Evolutionary conservation across 2,888 invertebrate genomes (phyloP).

Genomic region (Norana najaformis): DNA sequence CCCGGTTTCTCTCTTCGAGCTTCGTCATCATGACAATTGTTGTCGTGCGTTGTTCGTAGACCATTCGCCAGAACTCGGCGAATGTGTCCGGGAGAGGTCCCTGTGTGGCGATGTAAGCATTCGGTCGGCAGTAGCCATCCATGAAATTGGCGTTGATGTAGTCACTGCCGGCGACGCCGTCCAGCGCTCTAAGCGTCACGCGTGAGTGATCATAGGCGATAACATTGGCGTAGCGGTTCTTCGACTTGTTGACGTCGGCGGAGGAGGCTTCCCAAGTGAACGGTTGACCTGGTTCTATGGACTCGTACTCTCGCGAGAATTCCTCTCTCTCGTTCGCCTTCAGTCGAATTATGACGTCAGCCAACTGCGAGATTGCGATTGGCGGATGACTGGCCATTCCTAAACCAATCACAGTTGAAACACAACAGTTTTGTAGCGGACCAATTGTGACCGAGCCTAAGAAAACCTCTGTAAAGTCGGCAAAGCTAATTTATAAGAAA

Average conservation of each 20-base stretch:
- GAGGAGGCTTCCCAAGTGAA: conserved; percentile 99
- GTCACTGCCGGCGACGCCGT: conserved; percentile 87
- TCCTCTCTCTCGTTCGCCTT: conserved; percentile 94
- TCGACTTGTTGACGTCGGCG: conserved; percentile 94
- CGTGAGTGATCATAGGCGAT: conserved; percentile 95
- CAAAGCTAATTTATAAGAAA: too few species aligned
- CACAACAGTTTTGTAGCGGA: neutral
- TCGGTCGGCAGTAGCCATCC: conserved; percentile 96
- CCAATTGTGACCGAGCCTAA: too few species aligned
- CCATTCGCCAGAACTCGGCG: conserved; percentile 98
- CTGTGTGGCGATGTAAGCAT: conserved; percentile 95
- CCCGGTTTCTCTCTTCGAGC: conserved; percentile 91
- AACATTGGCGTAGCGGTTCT: conserved; percentile 98
- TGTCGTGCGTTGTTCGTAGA: conserved; percentile 92
- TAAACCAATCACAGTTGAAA: neutral
- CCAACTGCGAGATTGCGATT: conserved; percentile 88
- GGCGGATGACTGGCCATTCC: conserved; percentile 73
- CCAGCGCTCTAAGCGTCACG: conserved; percentile 66
- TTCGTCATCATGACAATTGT: conserved; percentile 99
- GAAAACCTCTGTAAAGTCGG: too few species aligned
- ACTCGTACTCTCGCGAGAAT: conserved; percentile 95
- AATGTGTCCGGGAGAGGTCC: conserved; percentile 97
- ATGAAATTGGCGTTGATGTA: conserved; percentile 99
- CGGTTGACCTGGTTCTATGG: conserved; percentile 98
- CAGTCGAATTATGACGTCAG: conserved; percentile 90